These are phyloP conservation scores for Augiades crinisus DNA, from an alignment of 2,888 invertebrate species.

Conservation along the genomic window DNA sequence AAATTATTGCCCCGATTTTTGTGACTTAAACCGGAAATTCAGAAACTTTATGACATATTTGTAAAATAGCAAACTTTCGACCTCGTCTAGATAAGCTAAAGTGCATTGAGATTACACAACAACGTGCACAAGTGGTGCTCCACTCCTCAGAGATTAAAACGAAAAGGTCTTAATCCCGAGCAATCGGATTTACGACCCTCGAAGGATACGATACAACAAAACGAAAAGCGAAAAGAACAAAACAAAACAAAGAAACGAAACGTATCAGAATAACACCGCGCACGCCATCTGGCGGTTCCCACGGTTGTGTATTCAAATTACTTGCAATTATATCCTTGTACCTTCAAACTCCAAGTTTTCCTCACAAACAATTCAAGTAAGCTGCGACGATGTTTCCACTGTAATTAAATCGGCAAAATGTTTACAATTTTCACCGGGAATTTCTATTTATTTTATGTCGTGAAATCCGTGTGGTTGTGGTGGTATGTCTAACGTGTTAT, in stretches of 20 bases:
- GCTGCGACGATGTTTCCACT: slow-evolving; percentile 14
- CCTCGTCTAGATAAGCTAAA: not conserved
- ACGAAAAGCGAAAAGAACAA: not conserved
- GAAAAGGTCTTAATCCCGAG: slow-evolving; percentile 16
- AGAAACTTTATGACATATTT: too few relatives aligned
- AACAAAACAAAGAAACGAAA: slow-evolving; percentile 21
- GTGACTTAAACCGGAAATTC: too few relatives aligned
- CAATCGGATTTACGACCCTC: slow-evolving; percentile 23
- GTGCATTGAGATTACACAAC: not conserved
- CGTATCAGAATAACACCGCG: slow-evolving; percentile 33
- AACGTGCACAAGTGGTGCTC: not conserved
- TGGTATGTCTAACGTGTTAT: not conserved
- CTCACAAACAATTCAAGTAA: slow-evolving; percentile 11
- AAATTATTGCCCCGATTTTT: too few relatives aligned
- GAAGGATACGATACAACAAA: slow-evolving; percentile 10
- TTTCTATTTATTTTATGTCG: not conserved
- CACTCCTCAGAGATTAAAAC: slow-evolving; percentile 19
- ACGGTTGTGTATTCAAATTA: slow-evolving; percentile 40
- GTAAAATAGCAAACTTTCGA: too few relatives aligned
- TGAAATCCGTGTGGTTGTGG: not conserved
- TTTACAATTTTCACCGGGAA: slow-evolving; percentile 1
- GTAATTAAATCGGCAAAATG: slow-evolving; percentile 20
- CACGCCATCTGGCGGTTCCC: slow-evolving; percentile 37
- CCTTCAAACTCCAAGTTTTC: slow-evolving; percentile 34
- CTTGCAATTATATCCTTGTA: slow-evolving; percentile 27